Conservation (phyloP, 1,140 invertebrate genomes). For the Drosophila ananassae region DNA sequence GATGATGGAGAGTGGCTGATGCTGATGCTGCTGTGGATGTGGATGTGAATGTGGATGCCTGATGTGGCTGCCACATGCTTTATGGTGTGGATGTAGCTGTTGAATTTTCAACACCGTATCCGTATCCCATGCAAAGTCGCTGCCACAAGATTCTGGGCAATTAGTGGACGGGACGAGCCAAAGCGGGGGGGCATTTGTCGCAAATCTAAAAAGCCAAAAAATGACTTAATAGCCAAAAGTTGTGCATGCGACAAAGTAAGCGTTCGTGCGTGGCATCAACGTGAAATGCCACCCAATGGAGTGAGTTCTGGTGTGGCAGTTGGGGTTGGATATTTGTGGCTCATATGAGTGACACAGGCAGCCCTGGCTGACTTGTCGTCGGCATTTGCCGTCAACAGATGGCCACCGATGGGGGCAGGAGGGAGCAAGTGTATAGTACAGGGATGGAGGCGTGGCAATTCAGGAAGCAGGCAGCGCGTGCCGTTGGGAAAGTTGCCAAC, state of each 20-base stretch:
- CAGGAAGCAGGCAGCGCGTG: constrained; percentile 59
- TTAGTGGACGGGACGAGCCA: constrained; percentile 32
- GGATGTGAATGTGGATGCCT: neutral
- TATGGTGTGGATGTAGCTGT: neutral
- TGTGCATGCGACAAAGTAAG: constrained; percentile 81
- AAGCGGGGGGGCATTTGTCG: constrained; percentile 63
- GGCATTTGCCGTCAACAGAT: constrained; percentile 25
- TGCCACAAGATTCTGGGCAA: constrained; percentile 41
- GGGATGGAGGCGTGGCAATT: constrained; percentile 26
- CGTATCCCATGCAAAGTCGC: constrained; percentile 16
- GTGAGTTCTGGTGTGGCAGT: constrained; percentile 6
- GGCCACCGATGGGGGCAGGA: constrained; percentile 4
- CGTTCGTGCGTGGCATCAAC: constrained; percentile 76
- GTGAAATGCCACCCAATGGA: constrained; percentile 21
- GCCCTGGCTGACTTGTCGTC: constrained; percentile 66
- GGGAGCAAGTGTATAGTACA: constrained; percentile 3
- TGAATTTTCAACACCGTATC: constrained; percentile 35
- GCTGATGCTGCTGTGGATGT: constrained; percentile 18
- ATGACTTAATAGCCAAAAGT: constrained; percentile 82
- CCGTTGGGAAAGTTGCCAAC: constrained; percentile 78
- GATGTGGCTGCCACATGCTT: neutral
- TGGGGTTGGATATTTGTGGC: constrained; percentile 73
- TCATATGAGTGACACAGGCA: constrained; percentile 76
- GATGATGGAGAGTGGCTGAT: constrained; percentile 66
- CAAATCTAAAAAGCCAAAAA: constrained; percentile 81